Conservation (phyloP, 2,888 invertebrate species). For the Eupsilia transversa region DNA sequence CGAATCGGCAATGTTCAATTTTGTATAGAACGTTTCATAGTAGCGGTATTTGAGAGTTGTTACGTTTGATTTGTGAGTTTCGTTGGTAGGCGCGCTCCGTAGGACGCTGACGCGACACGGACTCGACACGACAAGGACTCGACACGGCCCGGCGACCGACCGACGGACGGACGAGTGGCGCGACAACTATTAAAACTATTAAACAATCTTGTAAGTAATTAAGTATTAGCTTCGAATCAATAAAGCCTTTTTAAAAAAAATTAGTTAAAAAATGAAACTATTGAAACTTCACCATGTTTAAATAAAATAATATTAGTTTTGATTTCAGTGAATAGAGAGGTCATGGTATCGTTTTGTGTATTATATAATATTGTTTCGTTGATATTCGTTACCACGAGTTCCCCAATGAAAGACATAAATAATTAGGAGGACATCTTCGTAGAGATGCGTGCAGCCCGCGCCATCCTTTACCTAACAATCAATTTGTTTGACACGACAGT, state of each 20-base stretch:
- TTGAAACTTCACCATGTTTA: constrained; percentile 89
- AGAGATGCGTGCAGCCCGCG: constrained; percentile 61
- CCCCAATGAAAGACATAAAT: constrained; percentile 90
- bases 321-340: constrained; percentile 87
- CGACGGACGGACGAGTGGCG: constrained; percentile 73
- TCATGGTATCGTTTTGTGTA: constrained; percentile 88
- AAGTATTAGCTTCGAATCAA: constrained; percentile 90
- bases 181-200: constrained; percentile 86
- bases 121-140: constrained; percentile 55
- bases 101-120: constrained; percentile 59
- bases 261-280: constrained; percentile 88
- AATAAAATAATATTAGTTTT: constrained; percentile 86
- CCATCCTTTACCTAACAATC: constrained; percentile 76
- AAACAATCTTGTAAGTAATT: constrained; percentile 90
- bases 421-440: constrained; percentile 80
- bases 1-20: constrained; percentile 90
- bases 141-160: constrained; percentile 56
- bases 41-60: constrained; percentile 89
- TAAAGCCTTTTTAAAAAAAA: constrained; percentile 90
- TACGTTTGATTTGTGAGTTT: constrained; percentile 87
- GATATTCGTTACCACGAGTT: constrained; percentile 89
- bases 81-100: constrained; percentile 77
- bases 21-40: constrained; percentile 90
- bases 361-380: constrained; percentile 84
- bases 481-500: constrained; percentile 89